A percentile compares a stretch with the other conserved stretches of the same genome.
These are phyloP conservation scores for Phrynocephalus versicolor DNA, from an alignment of 2,113 vertebrate genomes.

Conservation along the genomic window DNA sequence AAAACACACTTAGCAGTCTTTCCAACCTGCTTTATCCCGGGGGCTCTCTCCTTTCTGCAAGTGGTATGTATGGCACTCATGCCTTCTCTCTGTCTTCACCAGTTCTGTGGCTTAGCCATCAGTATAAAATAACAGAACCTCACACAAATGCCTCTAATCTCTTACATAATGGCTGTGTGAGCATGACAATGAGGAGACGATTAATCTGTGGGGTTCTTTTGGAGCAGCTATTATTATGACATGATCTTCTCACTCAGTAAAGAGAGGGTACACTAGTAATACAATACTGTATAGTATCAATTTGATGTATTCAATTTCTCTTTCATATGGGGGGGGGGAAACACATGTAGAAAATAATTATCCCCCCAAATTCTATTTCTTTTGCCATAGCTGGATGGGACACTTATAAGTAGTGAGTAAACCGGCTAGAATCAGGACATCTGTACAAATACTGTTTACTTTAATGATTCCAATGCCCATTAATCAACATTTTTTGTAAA, in stretches of 20 bases:
- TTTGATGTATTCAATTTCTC: background rate
- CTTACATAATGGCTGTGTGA: background rate
- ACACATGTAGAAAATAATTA: background rate
- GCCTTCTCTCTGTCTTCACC: no score
- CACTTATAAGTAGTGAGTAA: background rate
- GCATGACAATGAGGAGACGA: background rate
- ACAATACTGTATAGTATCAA: background rate
- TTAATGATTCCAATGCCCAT: background rate
- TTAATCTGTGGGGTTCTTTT: background rate
- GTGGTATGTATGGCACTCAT: background rate
- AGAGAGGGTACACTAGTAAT: background rate
- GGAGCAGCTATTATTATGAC: background rate
- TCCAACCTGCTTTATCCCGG: no score
- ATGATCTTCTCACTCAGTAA: background rate
- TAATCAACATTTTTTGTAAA: background rate
- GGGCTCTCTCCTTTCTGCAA: background rate
- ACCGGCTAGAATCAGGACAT: background rate
- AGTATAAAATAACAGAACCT: background rate
- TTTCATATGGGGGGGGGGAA: background rate
- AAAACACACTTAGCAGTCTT: background rate
- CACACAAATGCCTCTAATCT: background rate
- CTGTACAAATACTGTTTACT: slow-evolving; percentile 2
- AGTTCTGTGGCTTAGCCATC: background rate
- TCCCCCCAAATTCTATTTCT: background rate
- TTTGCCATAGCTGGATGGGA: background rate